Evolutionary conservation across 2,888 invertebrate genomes (phyloP).

Genomic region (Gastracanthus pulcherrimus): DNA sequence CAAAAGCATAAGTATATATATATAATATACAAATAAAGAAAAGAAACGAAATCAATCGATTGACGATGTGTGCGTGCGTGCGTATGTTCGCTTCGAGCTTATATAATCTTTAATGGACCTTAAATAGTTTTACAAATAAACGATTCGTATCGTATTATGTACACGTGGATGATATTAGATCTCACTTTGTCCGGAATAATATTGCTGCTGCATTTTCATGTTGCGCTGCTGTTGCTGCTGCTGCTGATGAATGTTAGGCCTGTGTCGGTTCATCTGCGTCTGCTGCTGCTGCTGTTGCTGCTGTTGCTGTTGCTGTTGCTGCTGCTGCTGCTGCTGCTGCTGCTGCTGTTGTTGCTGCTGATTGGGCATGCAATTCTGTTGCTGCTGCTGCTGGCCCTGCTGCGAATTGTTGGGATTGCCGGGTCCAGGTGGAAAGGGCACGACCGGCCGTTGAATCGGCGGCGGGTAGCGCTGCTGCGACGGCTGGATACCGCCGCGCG

Average conservation of each 20-base stretch:
- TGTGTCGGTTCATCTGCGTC: constrained; percentile 70
- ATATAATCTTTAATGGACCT: constrained; percentile 41
- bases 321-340: constrained; percentile 68
- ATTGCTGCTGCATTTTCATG: constrained; percentile 78
- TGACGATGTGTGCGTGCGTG: no score
- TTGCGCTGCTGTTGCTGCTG: constrained; percentile 72
- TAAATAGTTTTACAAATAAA: constrained; percentile 60
- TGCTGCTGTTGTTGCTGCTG: constrained; percentile 71
- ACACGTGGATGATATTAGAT: constrained; percentile 59
- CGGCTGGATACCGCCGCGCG: constrained; percentile 73
- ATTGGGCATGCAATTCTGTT: constrained; percentile 76
- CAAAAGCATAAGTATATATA: background rate
- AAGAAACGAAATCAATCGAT: background rate
- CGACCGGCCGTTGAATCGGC: constrained; percentile 80
- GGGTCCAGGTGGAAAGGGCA: constrained; percentile 78
- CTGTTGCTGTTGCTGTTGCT: constrained; percentile 74
- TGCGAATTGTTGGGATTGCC: constrained; percentile 73
- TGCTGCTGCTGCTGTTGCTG: constrained; percentile 74
- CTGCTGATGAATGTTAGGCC: constrained; percentile 74
- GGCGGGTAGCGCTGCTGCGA: constrained; percentile 77
- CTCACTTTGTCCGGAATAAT: constrained; percentile 79
- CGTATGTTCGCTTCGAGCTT: constrained; percentile 1
- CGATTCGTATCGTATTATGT: constrained; percentile 59
- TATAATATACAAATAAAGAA: background rate
- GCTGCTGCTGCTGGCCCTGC: constrained; percentile 70